phyloP scores from a whole-genome alignment of 2,797 vertebrate species.

The Argyrosomus regius region DNA sequence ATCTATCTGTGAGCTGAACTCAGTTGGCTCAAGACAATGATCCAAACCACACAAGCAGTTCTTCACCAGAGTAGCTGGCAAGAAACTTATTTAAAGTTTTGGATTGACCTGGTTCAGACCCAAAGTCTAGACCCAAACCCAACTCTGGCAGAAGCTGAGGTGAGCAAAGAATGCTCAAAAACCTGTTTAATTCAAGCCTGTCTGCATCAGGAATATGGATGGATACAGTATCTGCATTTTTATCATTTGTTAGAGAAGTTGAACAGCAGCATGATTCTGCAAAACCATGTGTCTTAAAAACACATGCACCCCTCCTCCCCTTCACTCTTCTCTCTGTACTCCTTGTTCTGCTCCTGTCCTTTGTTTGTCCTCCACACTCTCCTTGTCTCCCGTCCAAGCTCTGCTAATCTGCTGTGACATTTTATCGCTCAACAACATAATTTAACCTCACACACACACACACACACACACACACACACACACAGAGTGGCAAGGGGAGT shows the following conservation, averaged over 20 bases:
- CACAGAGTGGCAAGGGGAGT: neutral
- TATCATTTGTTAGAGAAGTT: neutral
- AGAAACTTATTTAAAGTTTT: neutral
- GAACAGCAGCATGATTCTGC: neutral
- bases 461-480: too few species aligned
- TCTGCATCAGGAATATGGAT: neutral
- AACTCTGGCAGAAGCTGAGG: neutral
- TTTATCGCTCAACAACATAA: constrained; percentile 45
- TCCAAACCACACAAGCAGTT: neutral
- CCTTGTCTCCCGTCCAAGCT: constrained; percentile 14
- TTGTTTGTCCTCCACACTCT: constrained; percentile 15
- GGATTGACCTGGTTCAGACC: neutral
- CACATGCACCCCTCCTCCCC: too few species aligned
- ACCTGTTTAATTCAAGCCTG: neutral
- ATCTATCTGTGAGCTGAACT: constrained; percentile 6
- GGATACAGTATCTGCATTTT: neutral
- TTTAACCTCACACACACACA: constrained; percentile 27
- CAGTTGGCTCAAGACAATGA: neutral
- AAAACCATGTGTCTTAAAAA: neutral
- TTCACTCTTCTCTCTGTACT: neutral
- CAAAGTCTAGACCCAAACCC: neutral
- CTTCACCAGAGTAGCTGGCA: neutral
- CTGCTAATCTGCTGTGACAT: constrained; percentile 49
- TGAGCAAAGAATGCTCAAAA: neutral
- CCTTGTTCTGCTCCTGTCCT: neutral